Evolutionary conservation across 2,113 vertebrate species (phyloP).

Genomic region (Protobothrops mucrosquamatus): DNA sequence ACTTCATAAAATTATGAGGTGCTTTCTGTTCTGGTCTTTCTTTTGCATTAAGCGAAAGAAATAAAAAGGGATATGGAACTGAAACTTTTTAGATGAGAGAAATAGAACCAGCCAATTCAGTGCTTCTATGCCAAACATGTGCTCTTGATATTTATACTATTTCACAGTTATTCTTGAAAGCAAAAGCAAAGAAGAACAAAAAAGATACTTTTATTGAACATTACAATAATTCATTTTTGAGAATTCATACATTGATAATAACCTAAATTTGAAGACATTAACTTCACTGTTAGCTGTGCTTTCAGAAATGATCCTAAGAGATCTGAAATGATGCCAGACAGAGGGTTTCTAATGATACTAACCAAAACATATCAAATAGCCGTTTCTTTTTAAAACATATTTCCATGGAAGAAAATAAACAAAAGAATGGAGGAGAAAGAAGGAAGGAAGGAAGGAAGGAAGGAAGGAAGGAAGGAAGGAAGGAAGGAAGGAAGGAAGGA

Average conservation of each 20-base stretch:
- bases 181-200: conserved; percentile 31
- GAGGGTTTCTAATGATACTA: not conserved
- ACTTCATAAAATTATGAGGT: not conserved
- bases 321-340: not conserved
- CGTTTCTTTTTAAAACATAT: not conserved
- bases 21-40: not conserved
- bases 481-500: not conserved
- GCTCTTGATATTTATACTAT: conserved; percentile 25
- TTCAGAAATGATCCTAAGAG: not conserved
- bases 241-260: not conserved
- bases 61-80: conserved; percentile 2
- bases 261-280: not conserved
- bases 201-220: not conserved
- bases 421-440: not conserved
- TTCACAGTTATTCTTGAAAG: conserved; percentile 21
- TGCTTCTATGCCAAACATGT: conserved; percentile 31
- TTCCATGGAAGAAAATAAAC: not conserved
- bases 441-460: not conserved
- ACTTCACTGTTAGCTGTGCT: not conserved
- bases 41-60: not conserved
- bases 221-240: not conserved
- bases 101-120: not conserved
- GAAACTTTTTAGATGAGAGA: accelerated
- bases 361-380: not conserved
- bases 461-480: too few relatives aligned